phyloP scores from a whole-genome alignment of 2,797 vertebrate species.

The Choloepus didactylus region DNA sequence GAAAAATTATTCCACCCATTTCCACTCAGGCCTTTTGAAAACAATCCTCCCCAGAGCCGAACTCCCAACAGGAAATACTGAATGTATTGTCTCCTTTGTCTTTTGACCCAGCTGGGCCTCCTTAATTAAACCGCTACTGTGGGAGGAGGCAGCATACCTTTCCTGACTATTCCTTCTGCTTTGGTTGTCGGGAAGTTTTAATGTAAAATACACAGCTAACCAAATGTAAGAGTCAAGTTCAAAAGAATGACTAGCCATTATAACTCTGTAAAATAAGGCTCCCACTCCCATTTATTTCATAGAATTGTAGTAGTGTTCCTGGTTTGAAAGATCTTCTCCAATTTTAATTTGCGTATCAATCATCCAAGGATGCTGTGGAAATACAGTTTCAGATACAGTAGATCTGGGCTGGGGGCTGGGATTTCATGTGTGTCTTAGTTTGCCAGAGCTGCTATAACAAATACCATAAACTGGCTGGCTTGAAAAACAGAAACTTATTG shows the following conservation, averaged over 20 bases:
- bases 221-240: neutral
- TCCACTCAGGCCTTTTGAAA: constrained; percentile 29
- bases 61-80: constrained; percentile 10
- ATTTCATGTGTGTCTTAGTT: neutral
- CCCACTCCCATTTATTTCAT: neutral
- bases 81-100: neutral
- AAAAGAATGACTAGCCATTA: neutral
- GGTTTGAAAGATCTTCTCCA: neutral
- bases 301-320: neutral
- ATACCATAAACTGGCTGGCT: too few relatives aligned
- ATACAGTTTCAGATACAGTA: neutral
- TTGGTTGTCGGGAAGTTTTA: neutral
- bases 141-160: neutral
- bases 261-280: constrained; percentile 25
- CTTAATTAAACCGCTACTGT: neutral
- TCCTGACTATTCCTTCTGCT: neutral
- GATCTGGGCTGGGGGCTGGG: neutral
- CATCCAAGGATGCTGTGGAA: neutral
- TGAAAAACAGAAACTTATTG: too few relatives aligned
- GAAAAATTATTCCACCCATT: neutral
- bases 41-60: constrained; percentile 8
- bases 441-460: too few relatives aligned
- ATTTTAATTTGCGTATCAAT: neutral
- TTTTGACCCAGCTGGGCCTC: neutral
- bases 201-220: neutral